Evolutionary conservation across 2,888 invertebrate species (phyloP).

Genomic region (Argyresthia goedartella): DNA sequence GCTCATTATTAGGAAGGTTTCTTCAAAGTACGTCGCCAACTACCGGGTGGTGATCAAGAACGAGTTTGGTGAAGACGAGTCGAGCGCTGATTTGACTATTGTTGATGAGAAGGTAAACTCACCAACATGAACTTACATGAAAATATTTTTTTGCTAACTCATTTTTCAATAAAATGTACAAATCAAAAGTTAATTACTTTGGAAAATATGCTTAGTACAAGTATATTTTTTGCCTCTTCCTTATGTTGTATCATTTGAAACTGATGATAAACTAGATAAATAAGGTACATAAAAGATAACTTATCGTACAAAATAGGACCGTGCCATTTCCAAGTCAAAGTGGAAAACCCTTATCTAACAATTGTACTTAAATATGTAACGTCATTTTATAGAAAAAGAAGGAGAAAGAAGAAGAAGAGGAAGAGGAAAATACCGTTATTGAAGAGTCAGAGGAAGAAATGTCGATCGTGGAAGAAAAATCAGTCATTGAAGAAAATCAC

Average conservation of each 20-base stretch:
- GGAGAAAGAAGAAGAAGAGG: constrained; percentile 47
- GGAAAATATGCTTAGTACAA: no score
- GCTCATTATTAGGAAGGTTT: constrained; percentile 81
- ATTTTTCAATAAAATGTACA: no score
- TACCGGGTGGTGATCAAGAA: constrained; percentile 91
- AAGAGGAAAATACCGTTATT: constrained; percentile 55
- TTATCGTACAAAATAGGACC: no score
- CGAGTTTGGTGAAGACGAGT: constrained; percentile 91
- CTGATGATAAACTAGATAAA: no score
- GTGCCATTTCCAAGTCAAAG: no score
- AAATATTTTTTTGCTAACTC: no score
- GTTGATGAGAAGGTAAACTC: constrained; percentile 65
- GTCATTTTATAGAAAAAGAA: constrained; percentile 57
- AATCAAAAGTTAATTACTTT: no score
- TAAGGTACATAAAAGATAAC: no score
- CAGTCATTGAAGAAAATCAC: constrained; percentile 60
- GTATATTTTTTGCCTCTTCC: no score
- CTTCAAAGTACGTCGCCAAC: constrained; percentile 82
- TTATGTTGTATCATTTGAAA: no score
- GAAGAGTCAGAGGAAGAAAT: constrained; percentile 66
- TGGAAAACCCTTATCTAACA: no score
- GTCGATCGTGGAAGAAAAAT: constrained; percentile 59
- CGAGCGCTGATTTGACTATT: constrained; percentile 87
- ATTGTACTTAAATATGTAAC: background rate
- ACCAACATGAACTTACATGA: no score